Conservation (phyloP, 2,113 vertebrate species). For the Struthio camelus region DNA sequence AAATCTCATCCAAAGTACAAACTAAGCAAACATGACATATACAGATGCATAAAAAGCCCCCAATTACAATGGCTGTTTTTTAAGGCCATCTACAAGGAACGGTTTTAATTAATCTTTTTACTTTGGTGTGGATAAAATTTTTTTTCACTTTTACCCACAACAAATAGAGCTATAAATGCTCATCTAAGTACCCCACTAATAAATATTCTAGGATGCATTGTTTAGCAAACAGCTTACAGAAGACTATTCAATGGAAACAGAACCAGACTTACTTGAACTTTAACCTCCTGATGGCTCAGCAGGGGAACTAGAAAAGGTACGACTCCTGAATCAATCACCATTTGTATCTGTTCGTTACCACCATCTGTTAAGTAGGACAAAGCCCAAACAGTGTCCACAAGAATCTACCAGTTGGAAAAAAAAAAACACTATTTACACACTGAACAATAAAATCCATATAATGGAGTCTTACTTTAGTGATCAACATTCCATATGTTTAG, state of each 20-base stretch:
- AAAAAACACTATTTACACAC: not conserved
- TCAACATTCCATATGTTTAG: not conserved
- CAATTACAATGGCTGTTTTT: accelerated
- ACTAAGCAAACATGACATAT: not conserved
- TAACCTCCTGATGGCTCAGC: constrained; percentile 98
- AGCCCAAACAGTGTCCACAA: constrained; percentile 99
- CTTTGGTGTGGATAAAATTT: not conserved
- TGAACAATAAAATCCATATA: not conserved
- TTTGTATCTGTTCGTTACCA: constrained; percentile 99
- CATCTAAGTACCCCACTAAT: not conserved
- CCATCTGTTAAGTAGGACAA: constrained; percentile 98
- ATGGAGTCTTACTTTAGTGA: not conserved
- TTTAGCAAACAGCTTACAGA: not conserved
- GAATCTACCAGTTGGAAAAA: constrained; percentile 81
- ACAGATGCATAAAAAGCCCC: not conserved
- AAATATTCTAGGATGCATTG: not conserved
- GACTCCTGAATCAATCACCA: constrained; percentile 99
- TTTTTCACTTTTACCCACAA: not conserved
- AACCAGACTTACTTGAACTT: constrained; percentile 91
- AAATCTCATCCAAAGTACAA: not conserved
- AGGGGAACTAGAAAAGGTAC: constrained; percentile 97
- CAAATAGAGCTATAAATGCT: not conserved
- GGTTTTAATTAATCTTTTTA: not conserved
- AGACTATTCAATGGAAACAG: not conserved
- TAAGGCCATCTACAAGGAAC: too few relatives aligned